Percentiles rank a stretch among this genome's conserved stretches.
phyloP scores from a whole-genome alignment of 2,888 invertebrate genomes.

The Andrena minutula region DNA sequence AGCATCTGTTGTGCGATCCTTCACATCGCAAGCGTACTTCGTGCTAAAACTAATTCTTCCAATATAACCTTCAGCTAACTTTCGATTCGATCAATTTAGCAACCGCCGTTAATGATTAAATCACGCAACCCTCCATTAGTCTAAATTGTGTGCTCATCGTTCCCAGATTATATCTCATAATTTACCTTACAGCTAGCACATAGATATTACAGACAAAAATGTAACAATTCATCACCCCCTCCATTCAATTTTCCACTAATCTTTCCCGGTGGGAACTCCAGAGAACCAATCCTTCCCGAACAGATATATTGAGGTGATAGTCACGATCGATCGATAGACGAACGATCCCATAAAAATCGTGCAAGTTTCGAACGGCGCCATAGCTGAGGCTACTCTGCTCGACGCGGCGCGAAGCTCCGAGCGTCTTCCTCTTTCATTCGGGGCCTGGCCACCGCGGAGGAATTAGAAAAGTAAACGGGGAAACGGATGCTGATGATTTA shows the following conservation, averaged over 20 bases:
- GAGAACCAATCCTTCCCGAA: background rate
- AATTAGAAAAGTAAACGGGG: conserved; percentile 30
- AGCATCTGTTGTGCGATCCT: too few relatives aligned
- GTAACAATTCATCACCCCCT: background rate
- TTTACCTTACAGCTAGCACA: background rate
- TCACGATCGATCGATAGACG: too few relatives aligned
- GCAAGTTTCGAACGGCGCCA: background rate
- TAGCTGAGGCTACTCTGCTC: background rate
- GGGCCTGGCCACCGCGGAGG: background rate
- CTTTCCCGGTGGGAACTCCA: too few relatives aligned
- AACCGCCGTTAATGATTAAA: background rate
- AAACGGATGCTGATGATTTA: conserved; percentile 43
- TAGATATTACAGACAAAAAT: conserved; percentile 18
- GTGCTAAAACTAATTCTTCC: too few relatives aligned
- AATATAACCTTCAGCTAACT: background rate
- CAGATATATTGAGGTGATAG: too few relatives aligned
- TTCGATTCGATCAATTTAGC: background rate
- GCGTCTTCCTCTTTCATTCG: conserved; percentile 7
- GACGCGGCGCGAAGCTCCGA: background rate
- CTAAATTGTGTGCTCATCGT: background rate
- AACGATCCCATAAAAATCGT: background rate
- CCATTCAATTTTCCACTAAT: background rate
- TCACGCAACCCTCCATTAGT: background rate
- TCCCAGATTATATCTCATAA: conserved; percentile 8
- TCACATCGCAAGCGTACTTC: too few relatives aligned